A percentile compares a stretch with the other conserved stretches of the same genome.
Conservation (phyloP, 2,888 invertebrate genomes). For the Xestia xanthographa region DNA sequence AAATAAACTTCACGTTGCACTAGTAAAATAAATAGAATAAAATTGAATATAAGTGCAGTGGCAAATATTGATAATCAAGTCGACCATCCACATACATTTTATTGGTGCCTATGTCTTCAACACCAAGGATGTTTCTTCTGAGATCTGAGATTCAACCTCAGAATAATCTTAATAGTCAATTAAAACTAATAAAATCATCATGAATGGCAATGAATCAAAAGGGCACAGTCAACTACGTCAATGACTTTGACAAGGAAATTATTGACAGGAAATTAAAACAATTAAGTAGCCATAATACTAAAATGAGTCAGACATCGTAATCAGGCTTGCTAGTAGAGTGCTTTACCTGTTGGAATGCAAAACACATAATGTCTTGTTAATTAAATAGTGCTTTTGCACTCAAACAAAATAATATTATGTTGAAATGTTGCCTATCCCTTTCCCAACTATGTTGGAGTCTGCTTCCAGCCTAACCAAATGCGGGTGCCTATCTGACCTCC, state of each 20-base stretch:
- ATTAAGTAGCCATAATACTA: conserved; percentile 6
- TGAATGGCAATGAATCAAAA: conserved; percentile 11
- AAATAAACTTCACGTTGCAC: neutral
- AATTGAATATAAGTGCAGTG: neutral
- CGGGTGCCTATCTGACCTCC: too few relatives aligned
- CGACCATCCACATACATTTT: neutral
- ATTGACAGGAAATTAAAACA: conserved; percentile 29
- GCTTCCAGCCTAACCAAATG: too few relatives aligned
- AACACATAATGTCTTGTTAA: neutral
- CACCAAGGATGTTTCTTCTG: neutral
- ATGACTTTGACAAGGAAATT: conserved; percentile 7
- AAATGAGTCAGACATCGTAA: conserved; percentile 25
- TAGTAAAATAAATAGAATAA: neutral
- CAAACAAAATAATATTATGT: too few relatives aligned
- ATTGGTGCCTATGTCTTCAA: neutral
- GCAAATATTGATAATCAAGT: neutral
- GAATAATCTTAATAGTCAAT: neutral
- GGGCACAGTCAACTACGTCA: neutral
- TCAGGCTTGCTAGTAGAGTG: neutral
- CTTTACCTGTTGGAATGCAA: neutral
- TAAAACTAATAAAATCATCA: neutral
- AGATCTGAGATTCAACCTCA: neutral
- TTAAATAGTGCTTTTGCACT: neutral
- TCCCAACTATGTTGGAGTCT: too few relatives aligned
- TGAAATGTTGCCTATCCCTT: too few relatives aligned